These are phyloP conservation scores for Hyppa rectilinea DNA, from an alignment of 2,888 invertebrate species.

Conservation along the genomic window DNA sequence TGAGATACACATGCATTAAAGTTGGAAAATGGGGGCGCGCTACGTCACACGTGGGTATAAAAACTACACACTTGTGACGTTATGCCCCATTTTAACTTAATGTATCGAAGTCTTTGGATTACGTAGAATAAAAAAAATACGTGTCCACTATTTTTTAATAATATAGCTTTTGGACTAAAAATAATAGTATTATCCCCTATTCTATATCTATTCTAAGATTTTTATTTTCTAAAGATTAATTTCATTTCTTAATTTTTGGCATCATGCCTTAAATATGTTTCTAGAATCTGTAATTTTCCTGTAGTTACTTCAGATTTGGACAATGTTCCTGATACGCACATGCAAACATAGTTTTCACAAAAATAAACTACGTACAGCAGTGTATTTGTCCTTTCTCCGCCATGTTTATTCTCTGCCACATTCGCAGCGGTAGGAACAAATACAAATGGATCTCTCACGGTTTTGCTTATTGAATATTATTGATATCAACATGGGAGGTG, in stretches of 20 bases:
- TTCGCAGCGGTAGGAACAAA: constrained; percentile 72
- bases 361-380: not conserved
- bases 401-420: constrained; percentile 67
- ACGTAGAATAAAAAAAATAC: no score
- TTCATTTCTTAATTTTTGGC: not conserved
- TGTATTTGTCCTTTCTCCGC: constrained; percentile 11
- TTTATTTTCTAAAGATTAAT: no score
- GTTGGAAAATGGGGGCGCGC: no score
- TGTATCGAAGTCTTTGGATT: no score
- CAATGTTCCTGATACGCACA: not conserved
- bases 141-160: no score
- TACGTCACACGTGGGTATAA: no score
- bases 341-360: not conserved
- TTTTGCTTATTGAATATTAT: constrained; percentile 72
- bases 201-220: no score
- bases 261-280: not conserved
- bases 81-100: no score
- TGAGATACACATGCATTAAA: no score
- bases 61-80: no score
- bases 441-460: constrained; percentile 80
- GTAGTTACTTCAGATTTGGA: not conserved
- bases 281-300: not conserved
- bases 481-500: constrained; percentile 83
- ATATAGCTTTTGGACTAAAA: no score
- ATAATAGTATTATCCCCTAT: no score